phyloP scores from a whole-genome alignment of 2,113 vertebrate species.

The Xenopus borealis region DNA sequence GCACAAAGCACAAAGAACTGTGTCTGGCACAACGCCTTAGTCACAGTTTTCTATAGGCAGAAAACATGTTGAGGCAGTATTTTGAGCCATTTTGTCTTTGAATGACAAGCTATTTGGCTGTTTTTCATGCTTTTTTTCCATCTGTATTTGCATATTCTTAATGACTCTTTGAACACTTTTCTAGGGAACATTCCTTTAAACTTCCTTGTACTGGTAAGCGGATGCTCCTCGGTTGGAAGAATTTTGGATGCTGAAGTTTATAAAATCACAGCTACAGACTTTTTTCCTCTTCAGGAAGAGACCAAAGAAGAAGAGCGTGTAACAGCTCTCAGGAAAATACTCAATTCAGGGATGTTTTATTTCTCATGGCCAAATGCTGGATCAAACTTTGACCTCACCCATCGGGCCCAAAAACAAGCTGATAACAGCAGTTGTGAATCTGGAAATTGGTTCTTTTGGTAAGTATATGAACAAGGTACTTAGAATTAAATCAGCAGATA shows the following conservation, averaged over 20 bases:
- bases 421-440: conserved; percentile 58
- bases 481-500: too few species aligned
- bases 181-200: conserved; percentile 62
- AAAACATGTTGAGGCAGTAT: too few species aligned
- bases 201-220: conserved; percentile 75
- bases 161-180: conserved; percentile 33
- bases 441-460: conserved; percentile 74
- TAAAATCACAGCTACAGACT: conserved; percentile 71
- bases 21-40: too few species aligned
- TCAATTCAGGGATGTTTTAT: conserved; percentile 73
- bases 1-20: too few species aligned
- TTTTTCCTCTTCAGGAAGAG: conserved; percentile 72
- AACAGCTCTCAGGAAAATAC: conserved; percentile 64
- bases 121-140: too few species aligned
- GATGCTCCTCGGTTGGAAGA: conserved; percentile 70
- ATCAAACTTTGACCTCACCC: conserved; percentile 68
- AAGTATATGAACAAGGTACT: conserved; percentile 42
- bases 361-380: conserved; percentile 70
- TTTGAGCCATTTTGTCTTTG: too few species aligned
- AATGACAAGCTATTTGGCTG: too few species aligned
- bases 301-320: conserved; percentile 67
- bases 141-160: too few species aligned
- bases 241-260: conserved; percentile 73
- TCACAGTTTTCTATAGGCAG: too few species aligned
- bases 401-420: conserved; percentile 70